Base-by-base conservation (phyloP, 2,797 vertebrate species). In the Allenopithecus nigroviridis region DNA sequence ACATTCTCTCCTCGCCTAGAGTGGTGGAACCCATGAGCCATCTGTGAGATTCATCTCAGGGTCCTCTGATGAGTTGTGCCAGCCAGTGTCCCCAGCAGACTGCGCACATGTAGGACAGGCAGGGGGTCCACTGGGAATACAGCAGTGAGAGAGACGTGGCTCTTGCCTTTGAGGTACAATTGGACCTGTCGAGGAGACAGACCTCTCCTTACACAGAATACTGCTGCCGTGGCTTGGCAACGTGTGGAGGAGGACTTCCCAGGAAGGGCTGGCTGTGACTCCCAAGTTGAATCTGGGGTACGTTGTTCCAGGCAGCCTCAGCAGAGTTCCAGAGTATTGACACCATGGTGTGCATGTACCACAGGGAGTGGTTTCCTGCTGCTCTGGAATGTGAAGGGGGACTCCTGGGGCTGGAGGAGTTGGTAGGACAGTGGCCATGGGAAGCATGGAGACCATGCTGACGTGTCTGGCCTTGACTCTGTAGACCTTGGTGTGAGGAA, bases 171-270 rank as follows among this genome's bases (percentile, higher is more conserved):
- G 84, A 50, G 8, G 5, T 41, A 39, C 78, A 36, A 11, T 41
- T 72, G n/a, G 21, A 26, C 36, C 28, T 11, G 17, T 30, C 6
- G 43, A 59, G 41, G 68, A 87, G 68, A 11, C n/a, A 48, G 81
- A 39, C 39, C 30, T 81, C 6, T 80, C 55, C 8, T 0, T 43
- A 39, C 50, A 36, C n/a, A 17, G 33, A 5, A 0, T 36, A 57
- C 33, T 24, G 13, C 46, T 14, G 11, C 55, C 43, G 2, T 2
- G 4, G 57, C 24, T 17, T 43, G 26, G 55, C 5, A 33, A 39
- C 1, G 0, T 21, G 55, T 28, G 0, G 55, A 33, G 33, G 14
- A 12, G n/a, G 28, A 36, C 30, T 30, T 59, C 39, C 16, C 53
- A 17, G 36, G 70, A 88, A 76, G 28, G 28, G 36, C 9, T 33